Conservation (phyloP, 1,140 invertebrate genomes). For the Calliphora vicina region DNA sequence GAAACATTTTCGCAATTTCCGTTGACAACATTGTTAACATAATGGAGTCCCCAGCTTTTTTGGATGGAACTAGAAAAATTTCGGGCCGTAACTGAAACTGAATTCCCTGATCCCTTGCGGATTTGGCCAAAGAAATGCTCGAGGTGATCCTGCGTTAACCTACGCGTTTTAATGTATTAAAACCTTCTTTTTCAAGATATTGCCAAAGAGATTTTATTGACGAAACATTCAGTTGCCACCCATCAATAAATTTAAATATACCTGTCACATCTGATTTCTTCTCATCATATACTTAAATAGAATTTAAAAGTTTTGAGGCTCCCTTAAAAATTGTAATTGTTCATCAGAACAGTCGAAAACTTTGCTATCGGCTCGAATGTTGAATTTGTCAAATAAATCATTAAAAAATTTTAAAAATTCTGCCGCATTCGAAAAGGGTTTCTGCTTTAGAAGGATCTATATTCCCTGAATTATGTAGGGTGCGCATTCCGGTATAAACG, state of each 20-base stretch:
- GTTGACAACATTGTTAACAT: background rate
- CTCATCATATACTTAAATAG: background rate
- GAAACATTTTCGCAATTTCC: background rate
- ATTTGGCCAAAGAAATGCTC: slow-evolving; percentile 24
- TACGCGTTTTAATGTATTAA: background rate
- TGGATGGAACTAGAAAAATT: background rate
- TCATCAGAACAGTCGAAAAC: background rate
- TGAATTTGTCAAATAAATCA: too few relatives aligned
- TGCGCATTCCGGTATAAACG: background rate
- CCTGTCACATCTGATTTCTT: background rate
- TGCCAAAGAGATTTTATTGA: background rate
- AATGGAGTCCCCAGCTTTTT: too few relatives aligned
- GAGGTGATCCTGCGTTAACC: background rate
- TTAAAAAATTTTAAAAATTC: background rate
- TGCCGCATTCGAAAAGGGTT: background rate
- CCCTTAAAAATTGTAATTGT: background rate
- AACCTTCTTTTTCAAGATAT: background rate
- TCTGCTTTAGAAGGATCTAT: background rate
- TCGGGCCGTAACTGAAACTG: background rate
- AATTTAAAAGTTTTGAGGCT: background rate
- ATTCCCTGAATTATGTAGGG: background rate
- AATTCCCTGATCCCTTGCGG: background rate
- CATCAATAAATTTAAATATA: background rate
- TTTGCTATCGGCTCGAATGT: background rate
- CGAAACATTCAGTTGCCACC: background rate